phyloP scores from a whole-genome alignment of 2,113 vertebrate genomes.

The Zosterops lateralis region DNA sequence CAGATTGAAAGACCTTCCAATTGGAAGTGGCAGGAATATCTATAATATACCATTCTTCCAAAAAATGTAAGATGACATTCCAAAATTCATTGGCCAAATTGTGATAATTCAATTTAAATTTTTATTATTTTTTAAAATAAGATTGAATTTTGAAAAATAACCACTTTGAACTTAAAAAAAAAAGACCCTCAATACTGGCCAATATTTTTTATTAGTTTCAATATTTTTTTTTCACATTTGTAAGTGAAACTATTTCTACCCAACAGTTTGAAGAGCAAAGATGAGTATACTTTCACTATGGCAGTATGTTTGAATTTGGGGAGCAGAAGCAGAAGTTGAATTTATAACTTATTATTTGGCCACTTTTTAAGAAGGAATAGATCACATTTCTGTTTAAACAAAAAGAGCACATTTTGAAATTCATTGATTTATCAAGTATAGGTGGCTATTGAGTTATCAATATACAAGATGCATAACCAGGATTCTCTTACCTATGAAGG shows the following conservation, averaged over 20 bases:
- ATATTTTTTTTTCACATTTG: not conserved
- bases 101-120: not conserved
- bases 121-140: not conserved
- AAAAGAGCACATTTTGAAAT: not conserved
- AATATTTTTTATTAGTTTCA: not conserved
- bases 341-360: not conserved
- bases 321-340: not conserved
- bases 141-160: not conserved
- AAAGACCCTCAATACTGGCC: not conserved
- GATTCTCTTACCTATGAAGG: not conserved
- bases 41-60: not conserved
- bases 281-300: accelerated
- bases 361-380: not conserved
- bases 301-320: not conserved
- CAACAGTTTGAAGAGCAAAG: not conserved
- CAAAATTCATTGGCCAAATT: not conserved
- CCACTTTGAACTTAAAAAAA: not conserved
- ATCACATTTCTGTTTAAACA: not conserved
- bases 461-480: not conserved
- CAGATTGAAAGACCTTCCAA: not conserved
- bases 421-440: not conserved
- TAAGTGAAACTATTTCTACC: not conserved
- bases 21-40: not conserved
- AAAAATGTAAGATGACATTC: not conserved
- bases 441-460: not conserved